Percentiles rank a stretch among this genome's conserved stretches.
Evolutionary conservation across 2,888 invertebrate species (phyloP).

Genomic region (Andrena praecox): DNA sequence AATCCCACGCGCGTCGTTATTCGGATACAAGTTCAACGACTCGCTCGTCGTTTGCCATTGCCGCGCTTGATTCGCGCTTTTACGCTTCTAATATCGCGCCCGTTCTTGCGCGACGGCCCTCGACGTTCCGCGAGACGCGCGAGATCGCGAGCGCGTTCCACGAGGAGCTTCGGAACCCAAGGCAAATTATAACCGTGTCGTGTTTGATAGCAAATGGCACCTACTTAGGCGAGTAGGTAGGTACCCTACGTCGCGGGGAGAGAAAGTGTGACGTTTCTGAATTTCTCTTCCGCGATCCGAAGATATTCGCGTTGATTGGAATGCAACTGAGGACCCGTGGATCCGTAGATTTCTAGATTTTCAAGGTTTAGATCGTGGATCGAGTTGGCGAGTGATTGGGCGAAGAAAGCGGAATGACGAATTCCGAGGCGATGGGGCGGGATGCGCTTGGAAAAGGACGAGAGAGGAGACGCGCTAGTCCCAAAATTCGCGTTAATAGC

Average conservation of each 20-base stretch:
- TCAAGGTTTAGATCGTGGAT: not conserved
- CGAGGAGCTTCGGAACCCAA: not conserved
- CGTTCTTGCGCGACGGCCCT: slow-evolving; percentile 35
- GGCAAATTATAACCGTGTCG: not conserved
- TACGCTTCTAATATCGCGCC: slow-evolving; percentile 82
- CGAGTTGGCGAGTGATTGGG: not conserved
- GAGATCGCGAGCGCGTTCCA: not conserved
- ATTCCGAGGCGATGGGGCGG: slow-evolving; percentile 15
- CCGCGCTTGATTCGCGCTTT: slow-evolving; percentile 75
- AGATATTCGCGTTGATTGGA: too few species aligned
- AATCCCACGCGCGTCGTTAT: slow-evolving; percentile 79
- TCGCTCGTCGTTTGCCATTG: slow-evolving; percentile 77
- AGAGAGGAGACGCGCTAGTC: slow-evolving; percentile 43
- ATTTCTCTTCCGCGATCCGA: too few species aligned
- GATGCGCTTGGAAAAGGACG: not conserved
- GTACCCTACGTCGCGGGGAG: too few species aligned
- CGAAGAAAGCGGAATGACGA: not conserved
- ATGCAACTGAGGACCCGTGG: not conserved
- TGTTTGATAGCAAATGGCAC: too few species aligned
- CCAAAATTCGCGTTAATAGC: slow-evolving; percentile 75
- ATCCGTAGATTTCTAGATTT: not conserved
- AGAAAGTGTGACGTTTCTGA: too few species aligned
- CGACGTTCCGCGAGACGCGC: not conserved
- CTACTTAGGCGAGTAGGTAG: too few species aligned
- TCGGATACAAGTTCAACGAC: slow-evolving; percentile 68